Evolutionary conservation across 1,140 invertebrate genomes (phyloP).

Genomic region (Tetragonula clypearis): DNA sequence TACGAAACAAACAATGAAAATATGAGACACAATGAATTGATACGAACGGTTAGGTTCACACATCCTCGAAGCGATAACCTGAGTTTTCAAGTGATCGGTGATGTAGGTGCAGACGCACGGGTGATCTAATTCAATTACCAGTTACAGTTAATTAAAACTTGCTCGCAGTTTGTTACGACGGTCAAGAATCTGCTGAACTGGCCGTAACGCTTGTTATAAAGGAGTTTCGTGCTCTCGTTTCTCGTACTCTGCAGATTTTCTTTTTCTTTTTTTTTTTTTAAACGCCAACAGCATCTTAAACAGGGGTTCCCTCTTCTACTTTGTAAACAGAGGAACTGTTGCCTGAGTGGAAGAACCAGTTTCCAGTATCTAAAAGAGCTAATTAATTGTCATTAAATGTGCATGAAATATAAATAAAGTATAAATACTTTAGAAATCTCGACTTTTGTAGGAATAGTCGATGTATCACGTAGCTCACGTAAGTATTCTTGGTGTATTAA

Average conservation of each 20-base stretch:
- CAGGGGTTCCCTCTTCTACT: neutral
- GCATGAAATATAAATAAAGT: neutral
- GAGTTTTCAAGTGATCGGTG: neutral
- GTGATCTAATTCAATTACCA: constrained; percentile 18
- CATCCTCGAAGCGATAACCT: neutral
- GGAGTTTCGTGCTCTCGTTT: neutral
- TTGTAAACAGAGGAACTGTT: neutral
- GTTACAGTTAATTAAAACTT: constrained; percentile 18
- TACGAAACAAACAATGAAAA: neutral
- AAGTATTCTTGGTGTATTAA: too few relatives aligned
- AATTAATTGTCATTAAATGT: neutral
- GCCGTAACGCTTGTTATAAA: constrained; percentile 8
- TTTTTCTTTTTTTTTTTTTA: neutral
- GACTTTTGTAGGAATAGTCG: too few relatives aligned
- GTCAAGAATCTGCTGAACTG: neutral
- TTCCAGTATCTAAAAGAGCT: neutral
- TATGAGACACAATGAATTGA: neutral
- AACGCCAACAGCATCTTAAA: constrained; percentile 2
- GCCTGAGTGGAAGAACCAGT: neutral
- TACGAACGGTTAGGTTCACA: neutral
- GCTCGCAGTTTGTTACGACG: neutral
- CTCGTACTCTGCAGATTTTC: neutral
- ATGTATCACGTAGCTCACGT: too few relatives aligned
- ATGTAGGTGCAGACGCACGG: neutral
- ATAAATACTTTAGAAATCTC: too few relatives aligned